phyloP scores from a whole-genome alignment of 2,113 vertebrate species.

The Microcebus griseorufus region DNA sequence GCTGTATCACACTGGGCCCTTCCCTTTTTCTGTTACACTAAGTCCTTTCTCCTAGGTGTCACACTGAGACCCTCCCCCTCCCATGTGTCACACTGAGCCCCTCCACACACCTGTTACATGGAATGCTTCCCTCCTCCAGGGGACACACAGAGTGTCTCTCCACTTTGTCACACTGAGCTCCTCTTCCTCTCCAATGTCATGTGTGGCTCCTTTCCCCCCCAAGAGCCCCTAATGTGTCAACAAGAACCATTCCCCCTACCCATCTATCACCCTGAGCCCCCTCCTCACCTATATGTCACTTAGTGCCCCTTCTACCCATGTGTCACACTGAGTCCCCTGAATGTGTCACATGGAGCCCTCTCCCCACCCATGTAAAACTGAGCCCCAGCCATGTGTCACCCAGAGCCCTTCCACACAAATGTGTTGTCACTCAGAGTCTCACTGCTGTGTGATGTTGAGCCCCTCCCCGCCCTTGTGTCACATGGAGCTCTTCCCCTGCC shows the following conservation, averaged over 20 bases:
- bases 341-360: too few species aligned
- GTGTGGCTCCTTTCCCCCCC: too few species aligned
- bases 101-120: not conserved
- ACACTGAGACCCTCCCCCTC: not conserved
- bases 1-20: not conserved
- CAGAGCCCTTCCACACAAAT: not conserved
- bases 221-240: not conserved
- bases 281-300: not conserved
- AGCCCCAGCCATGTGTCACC: not conserved
- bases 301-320: accelerated
- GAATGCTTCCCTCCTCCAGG: too few species aligned
- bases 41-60: not conserved
- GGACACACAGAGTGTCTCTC: not conserved
- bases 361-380: not conserved
- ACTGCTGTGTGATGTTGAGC: not conserved
- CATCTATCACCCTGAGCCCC: not conserved
- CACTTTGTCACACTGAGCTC: too few species aligned
- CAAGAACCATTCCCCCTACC: too few species aligned
- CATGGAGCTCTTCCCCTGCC: not conserved
- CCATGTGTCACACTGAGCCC: not conserved
- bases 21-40: not conserved
- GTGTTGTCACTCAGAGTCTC: not conserved
- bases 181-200: too few species aligned
- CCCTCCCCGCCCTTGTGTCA: accelerated
- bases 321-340: too few species aligned